Percentiles rank a stretch among this genome's conserved stretches.
Conservation (phyloP, 2,113 vertebrate species). For the Gnathonemus echidnorhynchus region DNA sequence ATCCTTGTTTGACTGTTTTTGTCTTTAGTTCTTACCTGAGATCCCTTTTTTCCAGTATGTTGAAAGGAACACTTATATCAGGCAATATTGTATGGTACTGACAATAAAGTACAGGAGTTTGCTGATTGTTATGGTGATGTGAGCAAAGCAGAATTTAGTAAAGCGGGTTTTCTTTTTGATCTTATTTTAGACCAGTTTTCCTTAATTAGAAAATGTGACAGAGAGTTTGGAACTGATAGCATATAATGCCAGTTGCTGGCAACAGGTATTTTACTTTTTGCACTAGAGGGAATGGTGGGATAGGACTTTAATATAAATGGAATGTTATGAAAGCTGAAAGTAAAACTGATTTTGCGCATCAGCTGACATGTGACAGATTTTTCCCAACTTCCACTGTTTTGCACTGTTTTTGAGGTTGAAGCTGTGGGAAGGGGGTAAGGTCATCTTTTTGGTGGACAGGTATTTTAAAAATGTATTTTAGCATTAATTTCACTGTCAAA, state of each 20-base stretch:
- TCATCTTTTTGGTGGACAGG: slow-evolving; percentile 3
- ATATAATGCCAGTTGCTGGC: slow-evolving; percentile 20
- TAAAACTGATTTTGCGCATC: neutral
- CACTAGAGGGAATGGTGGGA: neutral
- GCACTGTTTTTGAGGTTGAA: neutral
- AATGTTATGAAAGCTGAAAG: neutral
- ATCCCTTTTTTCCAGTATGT: neutral
- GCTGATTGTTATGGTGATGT: neutral
- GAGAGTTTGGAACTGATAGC: neutral
- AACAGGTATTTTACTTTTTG: slow-evolving; percentile 17
- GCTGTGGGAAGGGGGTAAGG: neutral
- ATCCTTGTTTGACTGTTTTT: neutral
- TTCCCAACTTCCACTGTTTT: neutral
- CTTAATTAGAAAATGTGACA: neutral
- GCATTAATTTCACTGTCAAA: slow-evolving; percentile 14
- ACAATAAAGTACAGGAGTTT: neutral
- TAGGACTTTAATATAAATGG: neutral
- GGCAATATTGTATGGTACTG: neutral
- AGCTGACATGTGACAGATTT: neutral
- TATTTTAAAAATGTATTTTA: slow-evolving; percentile 21
- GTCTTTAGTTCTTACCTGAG: neutral
- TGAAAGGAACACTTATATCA: neutral
- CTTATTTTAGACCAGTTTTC: neutral
- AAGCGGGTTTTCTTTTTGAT: neutral
- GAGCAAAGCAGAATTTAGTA: neutral